A percentile compares a stretch with the other conserved stretches of the same genome.
phyloP scores from a whole-genome alignment of 2,888 invertebrate genomes.

The Tupiocoris notatus region DNA sequence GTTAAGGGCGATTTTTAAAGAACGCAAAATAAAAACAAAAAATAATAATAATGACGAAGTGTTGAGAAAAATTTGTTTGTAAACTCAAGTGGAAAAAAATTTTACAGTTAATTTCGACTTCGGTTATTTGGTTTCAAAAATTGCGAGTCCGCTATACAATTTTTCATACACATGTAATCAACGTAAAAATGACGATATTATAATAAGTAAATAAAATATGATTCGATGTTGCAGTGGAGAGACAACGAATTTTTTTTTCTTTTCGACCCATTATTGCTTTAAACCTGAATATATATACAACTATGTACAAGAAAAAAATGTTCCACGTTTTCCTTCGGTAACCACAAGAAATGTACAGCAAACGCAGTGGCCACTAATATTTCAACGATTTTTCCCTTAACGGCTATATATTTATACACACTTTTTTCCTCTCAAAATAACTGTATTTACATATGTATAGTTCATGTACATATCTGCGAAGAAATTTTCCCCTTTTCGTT shows the following conservation, averaged over 20 bases:
- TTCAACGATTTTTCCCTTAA: constrained; percentile 16
- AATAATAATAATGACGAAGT: too few relatives aligned
- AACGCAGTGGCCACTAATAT: constrained; percentile 26
- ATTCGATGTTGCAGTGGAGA: constrained; percentile 47
- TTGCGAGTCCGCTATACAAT: constrained; percentile 14
- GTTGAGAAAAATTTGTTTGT: too few relatives aligned
- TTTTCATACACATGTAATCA: constrained; percentile 22
- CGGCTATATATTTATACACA: constrained; percentile 1
- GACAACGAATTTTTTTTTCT: constrained; percentile 43
- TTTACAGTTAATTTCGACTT: neutral
- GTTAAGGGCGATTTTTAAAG: neutral
- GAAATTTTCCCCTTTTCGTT: too few relatives aligned
- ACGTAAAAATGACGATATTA: constrained; percentile 35
- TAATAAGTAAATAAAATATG: constrained; percentile 44
- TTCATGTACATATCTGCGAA: constrained; percentile 22
- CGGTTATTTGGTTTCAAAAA: neutral
- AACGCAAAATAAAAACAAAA: too few relatives aligned
- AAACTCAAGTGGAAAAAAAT: neutral
- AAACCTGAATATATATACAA: constrained; percentile 43
- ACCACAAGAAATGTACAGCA: constrained; percentile 41
- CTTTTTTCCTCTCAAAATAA: constrained; percentile 4
- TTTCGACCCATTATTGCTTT: constrained; percentile 46
- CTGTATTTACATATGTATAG: constrained; percentile 25
- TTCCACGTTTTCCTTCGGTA: constrained; percentile 28
- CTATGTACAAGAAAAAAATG: constrained; percentile 35